Base-by-base conservation (phyloP, 2,888 invertebrate genomes). In the Lumbricus terrestris region DNA sequence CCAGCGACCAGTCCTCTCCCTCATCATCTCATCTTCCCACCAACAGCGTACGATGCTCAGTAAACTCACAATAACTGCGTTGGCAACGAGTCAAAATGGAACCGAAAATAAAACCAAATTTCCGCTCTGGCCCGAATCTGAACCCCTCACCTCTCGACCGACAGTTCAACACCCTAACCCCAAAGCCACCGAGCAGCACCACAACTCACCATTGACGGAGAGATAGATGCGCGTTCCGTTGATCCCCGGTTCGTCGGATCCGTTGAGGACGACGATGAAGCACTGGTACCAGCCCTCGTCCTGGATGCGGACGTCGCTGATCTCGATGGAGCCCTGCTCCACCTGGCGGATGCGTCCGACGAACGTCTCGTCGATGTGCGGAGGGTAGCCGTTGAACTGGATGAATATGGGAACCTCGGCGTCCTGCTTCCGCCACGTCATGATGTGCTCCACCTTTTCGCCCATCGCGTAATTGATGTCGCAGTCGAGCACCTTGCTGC, bases 251-350 rank as follows among this genome's bases (percentile, higher is more conserved):
- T 88, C 88, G 96, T 98, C 98, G 96, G 98, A 97, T 96, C 98
- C 98, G 42, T 88, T 47, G 37, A 88, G 88, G 88, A 40, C 5
- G 95, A 97, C 97, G 96, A 98, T 98, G 94, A 96, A 96, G 96
- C 97, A 98, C 96, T 97, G 97, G 96, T 98, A 98, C 98, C 98
- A 98, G 95, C 98, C 98, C 95, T 97, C 97, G 96, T 98, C 98
- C 94, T 97, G 96, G 95, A 98, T 98, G 93, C 97, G 96, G 94
- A 98, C 98, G 95, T 88, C 88, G 33, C 88, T 88, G 33, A 88
- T 37, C 40, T 88, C 88, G 40, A 88, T 88, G 40, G 88, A 88
- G 13, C 40, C 40, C 40, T 88, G 88, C 18, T 88, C 40, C n/a
- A 88, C 88, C 16, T 35, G 40, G 33, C 88, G 88, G 33, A 88